Base-by-base conservation (phyloP, 2,888 invertebrate genomes). In the Netelia fuscicornis region DNA sequence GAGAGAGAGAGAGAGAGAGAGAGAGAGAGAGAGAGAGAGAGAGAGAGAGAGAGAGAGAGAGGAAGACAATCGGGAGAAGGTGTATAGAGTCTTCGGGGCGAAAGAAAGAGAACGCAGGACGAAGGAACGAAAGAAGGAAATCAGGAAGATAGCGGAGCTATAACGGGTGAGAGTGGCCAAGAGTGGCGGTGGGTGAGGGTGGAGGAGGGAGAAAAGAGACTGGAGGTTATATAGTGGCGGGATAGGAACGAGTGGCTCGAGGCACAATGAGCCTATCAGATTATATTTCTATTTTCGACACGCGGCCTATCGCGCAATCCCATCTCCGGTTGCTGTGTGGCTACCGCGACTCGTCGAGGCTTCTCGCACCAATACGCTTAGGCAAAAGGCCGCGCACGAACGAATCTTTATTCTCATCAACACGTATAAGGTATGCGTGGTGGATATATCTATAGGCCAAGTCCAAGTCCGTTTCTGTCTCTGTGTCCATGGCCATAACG, bases 201-300 rank as follows among this genome's bases (percentile, higher is more conserved):
- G 78, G 85, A 83, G 83, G 25, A 54, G 71, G 65, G 78, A 76
- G 64, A 64, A 68, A 82, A 84, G 84, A 88, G 88, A 88, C 86
- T 81, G 82, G 86, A 85, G 90, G 90, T 89, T 89, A 75, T 82
- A 89, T 89, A 89, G 90, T 90, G 90, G 90, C 89, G 90, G 37
- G 92, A 92, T 91, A 92, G 91, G 88, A 90, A 86, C 89, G 89
- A 91, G 91, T 91, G 90, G 92, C 92, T 93, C 88, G 88, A 81
- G 92, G 93, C 92, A 93, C 92, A 93, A 93, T 93, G 92, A 93
- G 93, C 92, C 93, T 93, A 93, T 93, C 93, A 92, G 93, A 93
- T 93, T 93, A 93, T 93, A 93, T 92, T 93, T 93, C 93, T 93
- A 93, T 93, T 93, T 93, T 93, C 93, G 93, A 93, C 93, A 92